Evolutionary conservation across 2,888 invertebrate species (phyloP).

Genomic region (Unio delphinus): DNA sequence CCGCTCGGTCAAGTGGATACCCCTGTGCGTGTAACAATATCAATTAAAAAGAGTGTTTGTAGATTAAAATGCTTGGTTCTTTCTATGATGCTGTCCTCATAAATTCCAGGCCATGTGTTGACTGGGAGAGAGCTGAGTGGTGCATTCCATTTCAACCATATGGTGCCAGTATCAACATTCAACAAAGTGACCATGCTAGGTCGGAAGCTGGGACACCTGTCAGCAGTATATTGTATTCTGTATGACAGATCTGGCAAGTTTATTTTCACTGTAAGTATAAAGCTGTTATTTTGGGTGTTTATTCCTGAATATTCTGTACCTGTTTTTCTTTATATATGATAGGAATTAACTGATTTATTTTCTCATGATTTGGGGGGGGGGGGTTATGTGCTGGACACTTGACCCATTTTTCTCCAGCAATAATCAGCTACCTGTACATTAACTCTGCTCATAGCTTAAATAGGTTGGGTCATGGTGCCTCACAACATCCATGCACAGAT

Average conservation of each 20-base stretch:
- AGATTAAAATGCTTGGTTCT: not conserved
- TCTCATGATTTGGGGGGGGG: not conserved
- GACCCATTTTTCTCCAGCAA: no score
- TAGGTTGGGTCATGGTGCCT: no score
- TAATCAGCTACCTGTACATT: no score
- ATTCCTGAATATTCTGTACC: not conserved
- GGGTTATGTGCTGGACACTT: no score
- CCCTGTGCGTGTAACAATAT: no score
- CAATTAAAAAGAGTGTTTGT: not conserved
- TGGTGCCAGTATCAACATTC: constrained; percentile 79
- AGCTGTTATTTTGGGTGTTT: not conserved
- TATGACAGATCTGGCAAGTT: constrained; percentile 94
- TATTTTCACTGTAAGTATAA: constrained; percentile 84
- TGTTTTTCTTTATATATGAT: not conserved
- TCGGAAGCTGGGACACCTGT: constrained; percentile 91
- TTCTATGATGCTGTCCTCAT: constrained; percentile 13
- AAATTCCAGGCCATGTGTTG: constrained; percentile 69
- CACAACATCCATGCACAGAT: no score
- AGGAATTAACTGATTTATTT: not conserved
- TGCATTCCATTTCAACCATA: constrained; percentile 76
- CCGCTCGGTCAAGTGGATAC: no score
- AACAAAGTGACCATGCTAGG: constrained; percentile 77
- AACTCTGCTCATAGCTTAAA: no score
- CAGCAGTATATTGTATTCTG: constrained; percentile 96
- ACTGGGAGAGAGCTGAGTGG: constrained; percentile 81